Evolutionary conservation across 2,888 invertebrate genomes (phyloP).

Genomic region (Protonemura montana): DNA sequence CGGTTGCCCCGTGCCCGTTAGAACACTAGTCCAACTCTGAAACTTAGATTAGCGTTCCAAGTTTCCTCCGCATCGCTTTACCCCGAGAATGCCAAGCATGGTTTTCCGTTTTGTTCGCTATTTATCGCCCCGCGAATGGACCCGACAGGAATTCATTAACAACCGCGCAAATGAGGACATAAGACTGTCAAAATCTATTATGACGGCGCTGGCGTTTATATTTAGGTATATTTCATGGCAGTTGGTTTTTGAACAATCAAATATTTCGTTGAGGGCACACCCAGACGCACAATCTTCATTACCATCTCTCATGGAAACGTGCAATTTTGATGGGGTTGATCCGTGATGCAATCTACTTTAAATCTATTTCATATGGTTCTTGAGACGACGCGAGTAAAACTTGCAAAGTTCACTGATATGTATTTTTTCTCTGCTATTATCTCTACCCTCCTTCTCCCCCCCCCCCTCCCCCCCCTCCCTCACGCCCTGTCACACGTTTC

Average conservation of each 20-base stretch:
- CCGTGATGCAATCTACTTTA: too few relatives aligned
- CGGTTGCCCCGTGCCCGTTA: neutral
- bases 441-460: too few relatives aligned
- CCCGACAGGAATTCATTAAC: neutral
- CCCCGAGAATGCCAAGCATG: neutral
- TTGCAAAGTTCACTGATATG: too few relatives aligned
- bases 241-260: neutral
- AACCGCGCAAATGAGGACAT: neutral
- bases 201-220: neutral
- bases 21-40: constrained; percentile 20
- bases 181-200: neutral
- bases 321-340: too few relatives aligned
- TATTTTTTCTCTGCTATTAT: too few relatives aligned
- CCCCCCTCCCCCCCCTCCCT: too few relatives aligned
- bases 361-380: too few relatives aligned
- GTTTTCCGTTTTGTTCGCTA: neutral
- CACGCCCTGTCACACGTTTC: too few relatives aligned
- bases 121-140: neutral
- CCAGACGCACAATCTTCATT: too few relatives aligned
- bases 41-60: constrained; percentile 23
- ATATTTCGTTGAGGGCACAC: too few relatives aligned
- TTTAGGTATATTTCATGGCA: neutral
- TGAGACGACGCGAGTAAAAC: too few relatives aligned
- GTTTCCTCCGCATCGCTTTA: neutral
- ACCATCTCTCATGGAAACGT: too few relatives aligned